phyloP scores from a whole-genome alignment of 2,888 invertebrate genomes.

The Girardia tigrina region DNA sequence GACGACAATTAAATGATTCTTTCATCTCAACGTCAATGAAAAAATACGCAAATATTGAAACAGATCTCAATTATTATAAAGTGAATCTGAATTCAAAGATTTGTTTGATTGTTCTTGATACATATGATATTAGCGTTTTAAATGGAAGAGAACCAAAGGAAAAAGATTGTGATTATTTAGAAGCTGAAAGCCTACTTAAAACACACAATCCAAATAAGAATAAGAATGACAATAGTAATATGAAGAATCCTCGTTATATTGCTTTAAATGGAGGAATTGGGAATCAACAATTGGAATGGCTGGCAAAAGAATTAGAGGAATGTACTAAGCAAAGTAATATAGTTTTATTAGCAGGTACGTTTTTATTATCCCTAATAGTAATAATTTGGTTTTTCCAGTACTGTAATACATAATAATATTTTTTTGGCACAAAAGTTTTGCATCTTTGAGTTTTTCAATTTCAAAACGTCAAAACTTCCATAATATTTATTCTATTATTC shows the following conservation, averaged over 20 bases:
- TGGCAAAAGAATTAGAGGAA: slow-evolving; percentile 39
- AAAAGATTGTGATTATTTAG: slow-evolving; percentile 38
- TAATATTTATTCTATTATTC: no score
- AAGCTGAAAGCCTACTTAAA: slow-evolving; percentile 40
- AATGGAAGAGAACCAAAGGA: slow-evolving; percentile 40
- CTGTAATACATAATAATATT: no score
- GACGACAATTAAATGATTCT: slow-evolving; percentile 40
- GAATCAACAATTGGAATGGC: slow-evolving; percentile 46
- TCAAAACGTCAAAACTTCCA: no score
- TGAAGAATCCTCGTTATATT: slow-evolving; percentile 43
- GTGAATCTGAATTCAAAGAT: slow-evolving; percentile 41
- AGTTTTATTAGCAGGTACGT: not conserved
- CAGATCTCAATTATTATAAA: slow-evolving; percentile 41
- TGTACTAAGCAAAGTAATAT: not conserved
- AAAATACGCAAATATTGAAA: slow-evolving; percentile 35
- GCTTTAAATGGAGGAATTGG: slow-evolving; percentile 49
- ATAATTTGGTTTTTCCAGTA: no score
- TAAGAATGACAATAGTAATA: slow-evolving; percentile 41
- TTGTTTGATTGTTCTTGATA: slow-evolving; percentile 45
- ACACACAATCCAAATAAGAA: slow-evolving; percentile 43
- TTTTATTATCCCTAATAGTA: no score
- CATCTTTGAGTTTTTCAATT: no score
- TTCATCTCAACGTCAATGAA: slow-evolving; percentile 3
- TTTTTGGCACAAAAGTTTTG: no score
- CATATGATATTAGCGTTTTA: slow-evolving; percentile 47